phyloP scores from a whole-genome alignment of 2,113 vertebrate genomes.

The Cyphomyrus discorhynchus region DNA sequence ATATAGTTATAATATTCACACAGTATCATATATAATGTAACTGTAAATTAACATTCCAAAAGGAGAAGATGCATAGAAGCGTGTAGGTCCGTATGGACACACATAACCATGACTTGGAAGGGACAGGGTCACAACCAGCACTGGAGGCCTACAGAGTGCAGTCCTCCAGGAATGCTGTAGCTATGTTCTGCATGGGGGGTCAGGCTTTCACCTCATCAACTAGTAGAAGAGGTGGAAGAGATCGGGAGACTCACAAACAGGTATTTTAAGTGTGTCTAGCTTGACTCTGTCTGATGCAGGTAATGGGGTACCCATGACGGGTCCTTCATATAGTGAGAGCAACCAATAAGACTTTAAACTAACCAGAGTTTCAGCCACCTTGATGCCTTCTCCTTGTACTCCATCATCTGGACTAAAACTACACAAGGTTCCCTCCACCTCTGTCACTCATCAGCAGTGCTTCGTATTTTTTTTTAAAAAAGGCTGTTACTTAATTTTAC shows the following conservation, averaged over 20 bases:
- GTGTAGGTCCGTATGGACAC: not conserved
- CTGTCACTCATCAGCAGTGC: slow-evolving; percentile 21
- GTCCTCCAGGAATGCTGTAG: not conserved
- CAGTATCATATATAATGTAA: not conserved
- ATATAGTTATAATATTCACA: not conserved
- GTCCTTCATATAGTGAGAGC: not conserved
- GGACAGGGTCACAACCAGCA: not conserved
- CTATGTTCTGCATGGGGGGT: not conserved
- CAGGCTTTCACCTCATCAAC: not conserved
- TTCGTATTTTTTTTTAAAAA: slow-evolving; percentile 29
- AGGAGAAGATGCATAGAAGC: not conserved
- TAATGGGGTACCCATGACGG: not conserved
- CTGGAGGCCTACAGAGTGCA: not conserved
- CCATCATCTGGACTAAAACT: slow-evolving; percentile 78
- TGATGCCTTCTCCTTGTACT: slow-evolving; percentile 34
- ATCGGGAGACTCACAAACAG: not conserved
- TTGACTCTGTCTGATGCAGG: not conserved
- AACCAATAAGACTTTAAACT: not conserved
- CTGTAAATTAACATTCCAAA: not conserved
- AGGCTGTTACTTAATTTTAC: slow-evolving; percentile 24
- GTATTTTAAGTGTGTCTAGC: not conserved
- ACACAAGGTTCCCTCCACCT: not conserved
- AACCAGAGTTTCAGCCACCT: not conserved
- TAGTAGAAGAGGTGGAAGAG: not conserved
- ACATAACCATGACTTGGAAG: not conserved